Percentiles rank a stretch among this genome's conserved stretches.
Conservation (phyloP, 2,113 vertebrate genomes). For the Colius striatus region DNA sequence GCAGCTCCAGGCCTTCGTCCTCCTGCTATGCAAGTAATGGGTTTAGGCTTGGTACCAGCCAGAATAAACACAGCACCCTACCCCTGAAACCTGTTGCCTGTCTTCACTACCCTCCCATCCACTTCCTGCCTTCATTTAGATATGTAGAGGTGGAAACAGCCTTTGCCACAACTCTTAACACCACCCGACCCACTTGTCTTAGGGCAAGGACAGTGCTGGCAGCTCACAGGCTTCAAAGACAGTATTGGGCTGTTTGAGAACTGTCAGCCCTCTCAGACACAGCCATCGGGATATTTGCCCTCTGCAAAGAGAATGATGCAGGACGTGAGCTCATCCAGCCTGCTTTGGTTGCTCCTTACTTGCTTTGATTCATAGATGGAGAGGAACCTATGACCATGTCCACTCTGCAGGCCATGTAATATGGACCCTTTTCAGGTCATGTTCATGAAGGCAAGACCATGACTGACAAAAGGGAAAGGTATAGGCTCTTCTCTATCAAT, state of each 20-base stretch:
- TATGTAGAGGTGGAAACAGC: not conserved
- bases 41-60: accelerated
- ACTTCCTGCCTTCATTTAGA: too few relatives aligned
- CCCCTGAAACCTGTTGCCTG: too few relatives aligned
- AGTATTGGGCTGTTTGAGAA: not conserved
- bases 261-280: not conserved
- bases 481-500: not conserved
- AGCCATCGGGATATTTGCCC: not conserved
- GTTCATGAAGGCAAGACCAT: not conserved
- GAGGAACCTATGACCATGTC: not conserved
- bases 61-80: not conserved
- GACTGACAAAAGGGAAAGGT: not conserved
- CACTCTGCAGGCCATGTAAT: not conserved
- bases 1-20: not conserved
- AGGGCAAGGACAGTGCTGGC: not conserved
- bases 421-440: not conserved
- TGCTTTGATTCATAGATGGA: not conserved
- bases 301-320: not conserved
- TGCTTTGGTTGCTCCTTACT: not conserved
- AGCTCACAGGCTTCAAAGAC: not conserved
- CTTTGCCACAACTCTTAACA: not conserved
- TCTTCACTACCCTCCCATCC: not conserved
- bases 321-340: not conserved
- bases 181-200: not conserved
- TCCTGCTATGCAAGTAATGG: not conserved